Base-by-base conservation (phyloP, 2,888 invertebrate species). In the Drosophila paramelanica region DNA sequence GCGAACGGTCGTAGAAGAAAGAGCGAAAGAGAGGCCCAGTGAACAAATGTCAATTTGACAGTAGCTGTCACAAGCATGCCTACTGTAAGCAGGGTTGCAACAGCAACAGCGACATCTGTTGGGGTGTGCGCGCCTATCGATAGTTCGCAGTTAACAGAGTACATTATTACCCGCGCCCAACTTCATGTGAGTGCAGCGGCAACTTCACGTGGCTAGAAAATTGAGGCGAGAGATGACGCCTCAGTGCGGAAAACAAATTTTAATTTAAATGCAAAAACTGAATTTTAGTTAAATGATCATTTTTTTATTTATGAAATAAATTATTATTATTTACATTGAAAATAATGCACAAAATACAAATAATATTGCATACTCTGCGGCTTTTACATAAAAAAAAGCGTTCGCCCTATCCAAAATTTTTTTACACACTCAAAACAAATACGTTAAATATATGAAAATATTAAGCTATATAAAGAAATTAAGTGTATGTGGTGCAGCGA, bases 1-100 rank as follows among this genome's bases (percentile, higher is more conserved):
- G 87, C 90, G 90, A 91, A 91, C 89, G 81, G 86, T 87, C 77
- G 84, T 79, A 91, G 85, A 91, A 92, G 90, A 91, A 91, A 88
- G 90, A 89, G 89, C 78, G 79, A 79, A 74, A 82, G 73, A 69
- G 74, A 62, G 65, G 59, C 41, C 68, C 27, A 41, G 52, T 47
- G 17, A 61, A 31, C 42, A 31, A 62, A 55, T 50, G 66, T 62
- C 65, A 67, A 23, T 60, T 69, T 80, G 79, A 79, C 95, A 94
- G 62, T 94, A 94, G 66, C 68, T 76, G 73, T 66, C 69, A 62
- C 43, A 64, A 43, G 50, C 51, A 70, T 76, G 73, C 77, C 70
- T 67, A 45, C 42, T 17, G 2, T 17, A 17, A 17, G 23, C 49
- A 83, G 62, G 43, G 81, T 67, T 83, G 87, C 62, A 71, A 27